phyloP scores from a whole-genome alignment of 1,140 invertebrate species.

The Penaeus vannamei region DNA sequence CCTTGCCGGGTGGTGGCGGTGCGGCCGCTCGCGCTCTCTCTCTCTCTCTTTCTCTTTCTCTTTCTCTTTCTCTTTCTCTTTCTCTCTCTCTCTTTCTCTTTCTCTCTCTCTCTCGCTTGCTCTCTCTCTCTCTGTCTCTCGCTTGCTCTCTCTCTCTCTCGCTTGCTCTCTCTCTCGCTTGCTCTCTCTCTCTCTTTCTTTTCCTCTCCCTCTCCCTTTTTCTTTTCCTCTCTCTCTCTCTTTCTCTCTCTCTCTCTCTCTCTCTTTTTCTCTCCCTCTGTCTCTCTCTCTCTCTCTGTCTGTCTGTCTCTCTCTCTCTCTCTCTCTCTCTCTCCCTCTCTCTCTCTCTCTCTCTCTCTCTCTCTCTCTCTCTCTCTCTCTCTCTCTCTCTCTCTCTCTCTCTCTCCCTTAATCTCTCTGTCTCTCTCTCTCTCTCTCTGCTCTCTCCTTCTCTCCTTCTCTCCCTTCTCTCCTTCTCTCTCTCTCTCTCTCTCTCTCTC shows the following conservation, averaged over 20 bases:
- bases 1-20: not conserved
- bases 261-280: not conserved
- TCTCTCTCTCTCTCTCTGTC: not conserved
- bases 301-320: not conserved
- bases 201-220: not conserved
- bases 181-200: too few relatives aligned
- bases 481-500: not conserved
- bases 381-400: not conserved
- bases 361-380: not conserved
- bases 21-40: not conserved
- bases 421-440: not conserved
- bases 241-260: not conserved
- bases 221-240: not conserved
- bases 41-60: not conserved
- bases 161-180: too few relatives aligned
- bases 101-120: too few relatives aligned
- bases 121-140: too few relatives aligned
- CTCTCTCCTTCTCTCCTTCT: not conserved
- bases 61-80: too few relatives aligned
- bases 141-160: too few relatives aligned
- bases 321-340: not conserved
- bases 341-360: conserved; percentile 39
- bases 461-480: not conserved
- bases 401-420: not conserved
- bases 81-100: too few relatives aligned